phyloP scores from a whole-genome alignment of 2,797 vertebrate genomes.

The Anisognathus igniventris region DNA sequence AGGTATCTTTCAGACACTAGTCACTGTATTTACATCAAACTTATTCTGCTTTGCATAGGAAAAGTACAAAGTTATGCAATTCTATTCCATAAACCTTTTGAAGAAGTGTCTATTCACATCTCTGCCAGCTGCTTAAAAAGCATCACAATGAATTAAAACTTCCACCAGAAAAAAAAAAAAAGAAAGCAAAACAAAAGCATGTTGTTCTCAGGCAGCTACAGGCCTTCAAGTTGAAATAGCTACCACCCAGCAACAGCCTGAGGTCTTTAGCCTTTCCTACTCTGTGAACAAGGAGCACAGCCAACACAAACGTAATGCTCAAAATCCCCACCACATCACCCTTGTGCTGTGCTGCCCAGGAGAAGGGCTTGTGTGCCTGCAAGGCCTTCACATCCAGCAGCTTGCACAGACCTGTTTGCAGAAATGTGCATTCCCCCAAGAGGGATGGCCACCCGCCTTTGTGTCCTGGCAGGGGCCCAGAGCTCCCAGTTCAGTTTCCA shows the following conservation, averaged over 20 bases:
- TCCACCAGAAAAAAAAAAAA: not conserved
- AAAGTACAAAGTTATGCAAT: slow-evolving; percentile 53
- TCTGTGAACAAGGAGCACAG: not conserved
- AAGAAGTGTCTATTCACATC: not conserved
- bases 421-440: not conserved
- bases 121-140: slow-evolving; percentile 51
- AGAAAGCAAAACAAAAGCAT: slow-evolving; percentile 37
- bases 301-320: slow-evolving; percentile 53
- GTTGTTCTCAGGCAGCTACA: slow-evolving; percentile 44
- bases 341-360: not conserved
- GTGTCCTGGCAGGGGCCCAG: not conserved
- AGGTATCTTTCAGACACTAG: not conserved
- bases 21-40: not conserved
- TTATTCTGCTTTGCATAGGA: slow-evolving; percentile 24
- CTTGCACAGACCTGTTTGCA: slow-evolving; percentile 24
- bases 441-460: not conserved
- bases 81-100: not conserved
- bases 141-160: slow-evolving; percentile 50
- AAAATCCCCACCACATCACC: not conserved
- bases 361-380: not conserved
- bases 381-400: not conserved
- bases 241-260: slow-evolving; percentile 53
- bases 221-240: slow-evolving; percentile 50
- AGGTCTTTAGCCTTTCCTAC: slow-evolving; percentile 43
- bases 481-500: not conserved